phyloP scores from a whole-genome alignment of 2,113 vertebrate species.

The Platysteira castanea region DNA sequence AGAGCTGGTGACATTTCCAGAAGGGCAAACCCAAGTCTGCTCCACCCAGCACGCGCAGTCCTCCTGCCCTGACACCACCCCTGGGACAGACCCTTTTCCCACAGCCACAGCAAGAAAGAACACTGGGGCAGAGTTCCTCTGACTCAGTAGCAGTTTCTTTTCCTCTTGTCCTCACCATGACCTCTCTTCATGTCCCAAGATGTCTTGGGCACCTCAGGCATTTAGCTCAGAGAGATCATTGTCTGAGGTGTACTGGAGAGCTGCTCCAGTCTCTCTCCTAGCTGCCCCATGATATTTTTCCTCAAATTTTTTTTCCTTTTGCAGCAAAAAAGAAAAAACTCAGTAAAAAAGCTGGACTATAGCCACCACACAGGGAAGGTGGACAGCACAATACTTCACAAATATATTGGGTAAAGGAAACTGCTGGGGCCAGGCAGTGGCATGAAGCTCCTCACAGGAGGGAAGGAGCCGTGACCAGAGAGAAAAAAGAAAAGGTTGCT shows the following conservation, averaged over 20 bases:
- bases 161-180: slow-evolving; percentile 19
- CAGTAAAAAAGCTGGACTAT: background rate
- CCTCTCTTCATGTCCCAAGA: background rate
- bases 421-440: background rate
- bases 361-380: background rate
- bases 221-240: background rate
- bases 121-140: background rate
- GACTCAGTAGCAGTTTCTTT: background rate
- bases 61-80: background rate
- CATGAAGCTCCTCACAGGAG: background rate
- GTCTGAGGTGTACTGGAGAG: background rate
- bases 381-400: background rate
- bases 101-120: background rate
- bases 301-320: background rate
- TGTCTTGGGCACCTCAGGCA: background rate
- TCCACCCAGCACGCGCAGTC: background rate
- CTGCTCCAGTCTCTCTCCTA: background rate
- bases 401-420: background rate
- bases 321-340: background rate
- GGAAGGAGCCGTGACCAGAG: background rate
- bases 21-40: background rate
- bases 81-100: background rate
- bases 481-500: background rate
- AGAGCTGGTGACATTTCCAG: background rate
- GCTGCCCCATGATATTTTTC: background rate